Conservation (phyloP, 2,888 invertebrate species). For the Rotaria socialis region DNA sequence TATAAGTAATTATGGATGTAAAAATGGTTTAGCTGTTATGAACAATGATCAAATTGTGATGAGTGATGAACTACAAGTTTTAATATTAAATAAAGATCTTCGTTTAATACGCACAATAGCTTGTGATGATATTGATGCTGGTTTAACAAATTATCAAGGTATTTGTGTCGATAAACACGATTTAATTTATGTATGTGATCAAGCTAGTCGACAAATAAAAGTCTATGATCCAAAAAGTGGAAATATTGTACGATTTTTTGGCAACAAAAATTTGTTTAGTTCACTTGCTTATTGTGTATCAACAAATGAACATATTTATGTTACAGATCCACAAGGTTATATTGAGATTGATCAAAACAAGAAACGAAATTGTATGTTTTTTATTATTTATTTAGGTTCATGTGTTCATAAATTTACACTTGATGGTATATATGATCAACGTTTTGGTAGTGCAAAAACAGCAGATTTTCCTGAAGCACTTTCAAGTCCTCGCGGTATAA, state of each 20-base stretch:
- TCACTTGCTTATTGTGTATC: not conserved
- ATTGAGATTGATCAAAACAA: not conserved
- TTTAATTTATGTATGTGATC: conserved; percentile 10
- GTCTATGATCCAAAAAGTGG: conserved; percentile 31
- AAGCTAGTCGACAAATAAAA: not conserved
- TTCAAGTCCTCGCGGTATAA: conserved; percentile 33
- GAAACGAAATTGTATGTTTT: not conserved
- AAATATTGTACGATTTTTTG: conserved; percentile 34
- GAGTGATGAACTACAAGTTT: not conserved
- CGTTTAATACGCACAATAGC: not conserved
- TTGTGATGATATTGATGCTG: conserved; percentile 22
- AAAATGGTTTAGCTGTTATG: not conserved
- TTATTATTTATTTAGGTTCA: not conserved
- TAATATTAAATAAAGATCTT: conserved; percentile 3
- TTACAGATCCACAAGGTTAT: conserved; percentile 28
- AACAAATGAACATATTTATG: not conserved
- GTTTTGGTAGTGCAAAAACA: conserved; percentile 5
- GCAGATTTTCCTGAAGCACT: not conserved
- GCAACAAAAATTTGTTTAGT: conserved; percentile 19
- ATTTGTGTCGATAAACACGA: conserved; percentile 28
- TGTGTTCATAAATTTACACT: conserved; percentile 35
- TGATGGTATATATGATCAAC: not conserved
- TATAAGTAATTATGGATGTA: not conserved
- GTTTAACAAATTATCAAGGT: conserved; percentile 35
- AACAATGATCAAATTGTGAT: not conserved